Evolutionary conservation across 2,888 invertebrate genomes (phyloP).

Genomic region (Dicyrtomina minuta): DNA sequence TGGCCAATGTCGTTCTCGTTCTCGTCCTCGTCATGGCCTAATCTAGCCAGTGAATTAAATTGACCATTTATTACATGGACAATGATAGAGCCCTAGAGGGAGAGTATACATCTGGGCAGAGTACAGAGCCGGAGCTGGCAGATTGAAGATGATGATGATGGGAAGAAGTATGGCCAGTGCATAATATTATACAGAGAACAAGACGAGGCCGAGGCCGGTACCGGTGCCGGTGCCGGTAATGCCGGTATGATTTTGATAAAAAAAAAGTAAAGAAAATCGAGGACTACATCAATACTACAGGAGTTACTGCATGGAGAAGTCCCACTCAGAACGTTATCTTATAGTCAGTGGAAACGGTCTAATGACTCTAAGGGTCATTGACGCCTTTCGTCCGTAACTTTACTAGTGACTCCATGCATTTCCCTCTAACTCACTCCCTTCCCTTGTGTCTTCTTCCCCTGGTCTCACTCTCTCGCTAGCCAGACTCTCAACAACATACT

Average conservation of each 20-base stretch:
- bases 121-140: too few relatives aligned
- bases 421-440: background rate
- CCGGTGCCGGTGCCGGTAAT: too few relatives aligned
- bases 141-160: too few relatives aligned
- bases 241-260: constrained; percentile 6
- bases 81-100: too few relatives aligned
- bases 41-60: too few relatives aligned
- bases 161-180: background rate
- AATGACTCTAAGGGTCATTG: constrained; percentile 52
- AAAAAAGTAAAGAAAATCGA: constrained; percentile 4
- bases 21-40: too few relatives aligned
- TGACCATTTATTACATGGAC: too few relatives aligned
- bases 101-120: too few relatives aligned
- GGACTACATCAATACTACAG: constrained; percentile 29
- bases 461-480: background rate
- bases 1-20: too few relatives aligned
- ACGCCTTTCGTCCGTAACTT: constrained; percentile 37
- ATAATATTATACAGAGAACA: background rate
- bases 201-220: too few relatives aligned
- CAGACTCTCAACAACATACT: too few relatives aligned
- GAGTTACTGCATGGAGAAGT: constrained; percentile 27
- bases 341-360: constrained; percentile 44
- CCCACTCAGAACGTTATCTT: background rate
- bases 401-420: background rate
- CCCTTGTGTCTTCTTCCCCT: background rate